phyloP scores from a whole-genome alignment of 2,888 invertebrate genomes.

The Bhutanitis thaidina region DNA sequence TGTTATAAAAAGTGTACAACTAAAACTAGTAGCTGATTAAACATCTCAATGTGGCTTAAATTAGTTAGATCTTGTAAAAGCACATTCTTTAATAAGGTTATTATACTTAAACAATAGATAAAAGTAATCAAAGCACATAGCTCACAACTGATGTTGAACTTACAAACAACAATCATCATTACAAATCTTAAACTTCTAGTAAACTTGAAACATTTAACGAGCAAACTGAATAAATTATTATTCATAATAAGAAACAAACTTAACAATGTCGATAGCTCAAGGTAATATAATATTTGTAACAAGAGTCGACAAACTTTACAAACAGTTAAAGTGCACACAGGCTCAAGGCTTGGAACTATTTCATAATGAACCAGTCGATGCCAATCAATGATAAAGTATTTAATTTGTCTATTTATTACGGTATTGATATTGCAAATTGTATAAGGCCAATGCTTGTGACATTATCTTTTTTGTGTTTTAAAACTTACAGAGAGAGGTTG shows the following conservation, averaged over 20 bases:
- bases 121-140: conserved; percentile 75
- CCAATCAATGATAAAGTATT: conserved; percentile 62
- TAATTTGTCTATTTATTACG: conserved; percentile 71
- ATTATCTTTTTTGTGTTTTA: conserved; percentile 80
- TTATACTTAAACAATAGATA: conserved; percentile 78
- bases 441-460: conserved; percentile 56
- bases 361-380: conserved; percentile 56
- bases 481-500: conserved; percentile 77
- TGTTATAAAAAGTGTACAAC: conserved; percentile 81
- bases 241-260: conserved; percentile 77
- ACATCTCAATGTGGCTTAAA: conserved; percentile 78
- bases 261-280: conserved; percentile 79
- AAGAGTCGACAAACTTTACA: conserved; percentile 68
- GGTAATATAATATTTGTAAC: conserved; percentile 77
- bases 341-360: conserved; percentile 51
- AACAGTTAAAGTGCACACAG: conserved; percentile 50
- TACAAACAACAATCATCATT: conserved; percentile 74
- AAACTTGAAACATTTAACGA: conserved; percentile 80
- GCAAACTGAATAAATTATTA: conserved; percentile 80
- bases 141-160: conserved; percentile 73
- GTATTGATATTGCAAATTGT: conserved; percentile 75
- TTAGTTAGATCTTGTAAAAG: conserved; percentile 79
- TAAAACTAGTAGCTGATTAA: conserved; percentile 79
- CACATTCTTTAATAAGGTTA: conserved; percentile 70
- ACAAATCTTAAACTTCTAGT: conserved; percentile 76